Percentiles rank a stretch among this genome's conserved stretches.
These are phyloP conservation scores for Tuta absoluta DNA, from an alignment of 2,888 invertebrate species.

Conservation along the genomic window DNA sequence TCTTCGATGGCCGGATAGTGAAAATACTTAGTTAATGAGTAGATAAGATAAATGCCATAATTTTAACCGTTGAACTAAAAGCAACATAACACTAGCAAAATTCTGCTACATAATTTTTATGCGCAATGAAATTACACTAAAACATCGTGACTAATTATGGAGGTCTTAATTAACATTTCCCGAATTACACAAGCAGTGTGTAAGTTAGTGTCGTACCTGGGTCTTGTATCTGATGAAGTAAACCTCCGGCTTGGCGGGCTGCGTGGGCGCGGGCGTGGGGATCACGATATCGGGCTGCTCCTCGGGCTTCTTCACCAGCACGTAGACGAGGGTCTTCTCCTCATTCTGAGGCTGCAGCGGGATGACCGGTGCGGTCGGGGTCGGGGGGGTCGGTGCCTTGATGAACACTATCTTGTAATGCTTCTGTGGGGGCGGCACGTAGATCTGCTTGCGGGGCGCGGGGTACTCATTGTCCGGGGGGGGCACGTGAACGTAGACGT, in stretches of 20 bases:
- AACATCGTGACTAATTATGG: not conserved
- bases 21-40: too few relatives aligned
- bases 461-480: slow-evolving; percentile 91
- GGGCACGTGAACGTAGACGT: slow-evolving; percentile 94
- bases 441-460: slow-evolving; percentile 80
- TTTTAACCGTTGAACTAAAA: too few relatives aligned
- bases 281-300: slow-evolving; percentile 89
- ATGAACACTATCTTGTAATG: slow-evolving; percentile 93
- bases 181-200: slow-evolving; percentile 3
- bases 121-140: not conserved
- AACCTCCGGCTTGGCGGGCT: slow-evolving; percentile 93
- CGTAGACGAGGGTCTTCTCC: slow-evolving; percentile 94
- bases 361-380: slow-evolving; percentile 82
- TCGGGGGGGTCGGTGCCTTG: slow-evolving; percentile 85
- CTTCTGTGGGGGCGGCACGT: slow-evolving; percentile 85
- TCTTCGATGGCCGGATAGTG: not conserved
- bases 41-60: not conserved
- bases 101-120: too few relatives aligned
- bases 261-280: slow-evolving; percentile 90
- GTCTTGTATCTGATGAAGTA: slow-evolving; percentile 95
- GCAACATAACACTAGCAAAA: too few relatives aligned
- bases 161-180: slow-evolving; percentile 16
- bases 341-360: slow-evolving; percentile 90
- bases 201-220: slow-evolving; percentile 79
- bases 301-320: slow-evolving; percentile 93